Evolutionary conservation across 1,140 invertebrate genomes (phyloP), one percentile per base, ranked within the genome.

Genomic region (Neelides sp.): DNA sequence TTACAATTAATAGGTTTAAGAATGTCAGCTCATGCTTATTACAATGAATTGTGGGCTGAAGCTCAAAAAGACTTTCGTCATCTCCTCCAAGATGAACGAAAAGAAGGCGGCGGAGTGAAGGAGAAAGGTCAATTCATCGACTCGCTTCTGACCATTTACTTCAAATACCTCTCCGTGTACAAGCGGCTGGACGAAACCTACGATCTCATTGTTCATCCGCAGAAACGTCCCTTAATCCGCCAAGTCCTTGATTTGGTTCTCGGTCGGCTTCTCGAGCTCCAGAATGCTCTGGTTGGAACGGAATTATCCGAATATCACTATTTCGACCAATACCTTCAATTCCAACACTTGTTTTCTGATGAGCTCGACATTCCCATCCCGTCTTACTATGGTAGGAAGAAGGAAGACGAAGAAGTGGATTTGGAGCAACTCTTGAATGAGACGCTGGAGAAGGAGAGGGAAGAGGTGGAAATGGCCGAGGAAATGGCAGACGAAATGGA

Each of bases 171-270:
- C 2, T 67, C 79, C 13, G 73, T 86, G 0, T 75, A 82, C 10
- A 78, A 84, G 48, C 78, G 77, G 52, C 63, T 96, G 8, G 80
- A 87, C 62, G 68, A 77, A 52, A 84, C 85, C 49, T 87, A 92
- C 61, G 89, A 94, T 64, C 88, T 90, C 69, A 76, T 92, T 47
- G 73, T 92, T 23, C 92, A 96, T 64, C 88, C 91, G 0, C 92
- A 96, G 66, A 95, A 95, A 65, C 70, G 89, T 35, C 62, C 81
- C 24, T 69, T 94, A 2, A 72, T 95, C 0, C 77, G 78, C 39
- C 78, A 82, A 54, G 64, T 91, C 1, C 65, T 95, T 0, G 86
- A 93, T 64, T 78, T 79, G 1, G 77, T 76, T 23, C 72, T 93
- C 35, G 89, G 85, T 3, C 73, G 90, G 37, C 62, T 75, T 7